These are phyloP conservation scores for Autographa gamma DNA, from an alignment of 2,888 invertebrate species.

Conservation along the genomic window DNA sequence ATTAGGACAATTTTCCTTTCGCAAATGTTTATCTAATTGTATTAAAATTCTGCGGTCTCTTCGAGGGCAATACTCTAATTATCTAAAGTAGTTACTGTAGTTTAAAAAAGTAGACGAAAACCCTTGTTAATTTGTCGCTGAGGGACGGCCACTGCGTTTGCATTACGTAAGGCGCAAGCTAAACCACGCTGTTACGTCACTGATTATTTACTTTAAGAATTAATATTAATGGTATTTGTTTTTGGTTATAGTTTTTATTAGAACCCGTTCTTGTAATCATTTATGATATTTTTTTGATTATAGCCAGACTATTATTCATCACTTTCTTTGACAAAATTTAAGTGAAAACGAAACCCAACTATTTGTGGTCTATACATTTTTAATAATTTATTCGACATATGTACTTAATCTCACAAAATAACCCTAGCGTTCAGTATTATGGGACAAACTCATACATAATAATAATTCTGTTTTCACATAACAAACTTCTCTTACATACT, in stretches of 20 bases:
- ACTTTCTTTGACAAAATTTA: no score
- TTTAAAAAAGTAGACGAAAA: no score
- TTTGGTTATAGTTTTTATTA: neutral
- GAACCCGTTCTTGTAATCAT: neutral
- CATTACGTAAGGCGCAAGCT: conserved; percentile 22
- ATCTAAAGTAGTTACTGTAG: no score
- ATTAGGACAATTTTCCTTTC: no score
- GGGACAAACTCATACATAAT: neutral
- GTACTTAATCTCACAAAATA: no score
- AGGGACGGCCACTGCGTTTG: conserved; percentile 3
- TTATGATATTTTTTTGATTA: neutral
- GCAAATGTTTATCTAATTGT: no score
- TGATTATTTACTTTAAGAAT: neutral
- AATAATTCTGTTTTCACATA: neutral
- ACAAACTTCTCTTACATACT: neutral
- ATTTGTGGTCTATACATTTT: no score
- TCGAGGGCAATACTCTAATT: no score
- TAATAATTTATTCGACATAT: no score
- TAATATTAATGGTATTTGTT: neutral
- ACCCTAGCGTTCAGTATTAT: no score
- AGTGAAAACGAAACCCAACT: no score
- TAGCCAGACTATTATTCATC: neutral
- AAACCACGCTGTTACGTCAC: conserved; percentile 17
- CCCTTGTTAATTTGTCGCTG: conserved; percentile 1
- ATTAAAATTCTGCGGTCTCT: no score